Evolutionary conservation across 2,113 vertebrate species (phyloP), one percentile per base, ranked within the genome.

Genomic region (Tiliqua scincoides): DNA sequence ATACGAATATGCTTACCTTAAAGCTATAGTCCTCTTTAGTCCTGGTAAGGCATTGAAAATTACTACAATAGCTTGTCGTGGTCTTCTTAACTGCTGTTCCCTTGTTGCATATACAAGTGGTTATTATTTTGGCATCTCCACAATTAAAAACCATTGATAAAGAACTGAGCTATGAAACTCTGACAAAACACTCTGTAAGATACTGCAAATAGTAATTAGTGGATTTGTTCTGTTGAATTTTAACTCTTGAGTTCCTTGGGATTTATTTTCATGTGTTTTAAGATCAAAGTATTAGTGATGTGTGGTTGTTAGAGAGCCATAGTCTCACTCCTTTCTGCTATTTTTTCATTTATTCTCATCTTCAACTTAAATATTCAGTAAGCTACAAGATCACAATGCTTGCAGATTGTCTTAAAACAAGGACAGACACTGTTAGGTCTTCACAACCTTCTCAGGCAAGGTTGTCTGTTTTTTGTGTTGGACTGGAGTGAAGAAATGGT

Each of bases 1-100:
- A 95, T 99, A 99, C 59, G 99, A 99, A 95, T 99, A 99, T 27
- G 99, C 99, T 57, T 99, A 99, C 95, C 97, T 99, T 93, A 99
- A 99, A 96, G 99, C 99, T 88, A 98, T 99, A 87, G 98, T 99
- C 91, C 96, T 99, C 90, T 99, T 99, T 95, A 99, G 99, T 94
- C 98, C 99, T 18, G 99, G 99, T 99, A 96, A 97, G 97, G 93
- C 84, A 93, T 85, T 8, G 52, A 62, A 83, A 93, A 93, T 87
- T 23, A 2, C 82, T 61, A 27, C 3, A 79, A 76, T 80, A 32
- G 30, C 63, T 76, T 84, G 54, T 30, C 37, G 62, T 84, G 79
- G 32, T 79, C 81, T 82, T 82, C 43, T 67, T 80, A 63, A 79
- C 32, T 68, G 23, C 3, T 80, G 68, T 87, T 89, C 43, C 59